Evolutionary conservation across 1,140 invertebrate genomes (phyloP).

Genomic region (Agrypnia vestita): DNA sequence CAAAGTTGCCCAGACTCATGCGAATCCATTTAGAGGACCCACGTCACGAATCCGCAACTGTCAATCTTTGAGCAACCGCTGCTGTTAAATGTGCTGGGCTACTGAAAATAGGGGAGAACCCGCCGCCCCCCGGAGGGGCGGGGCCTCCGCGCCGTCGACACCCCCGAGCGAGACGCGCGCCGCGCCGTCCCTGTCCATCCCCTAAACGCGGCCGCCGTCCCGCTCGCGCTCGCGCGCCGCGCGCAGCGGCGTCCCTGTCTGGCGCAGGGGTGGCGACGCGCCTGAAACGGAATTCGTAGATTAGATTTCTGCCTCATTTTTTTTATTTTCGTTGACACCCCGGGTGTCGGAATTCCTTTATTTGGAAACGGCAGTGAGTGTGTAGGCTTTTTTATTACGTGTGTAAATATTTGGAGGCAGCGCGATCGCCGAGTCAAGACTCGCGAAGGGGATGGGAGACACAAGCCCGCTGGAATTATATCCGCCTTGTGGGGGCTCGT

Average conservation of each 20-base stretch:
- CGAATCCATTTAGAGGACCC: background rate
- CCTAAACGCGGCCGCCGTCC: background rate
- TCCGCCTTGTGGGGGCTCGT: too few species aligned
- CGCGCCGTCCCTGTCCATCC: background rate
- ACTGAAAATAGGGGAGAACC: constrained; percentile 32
- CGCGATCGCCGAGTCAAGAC: background rate
- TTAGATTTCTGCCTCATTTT: constrained; percentile 33
- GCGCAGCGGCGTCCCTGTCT: background rate
- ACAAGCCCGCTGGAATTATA: too few species aligned
- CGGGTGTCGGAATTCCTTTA: constrained; percentile 42
- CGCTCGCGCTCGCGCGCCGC: background rate
- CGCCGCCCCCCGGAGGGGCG: constrained; percentile 9
- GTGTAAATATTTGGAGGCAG: constrained; percentile 38
- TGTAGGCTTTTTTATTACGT: constrained; percentile 35
- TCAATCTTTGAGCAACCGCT: constrained; percentile 32
- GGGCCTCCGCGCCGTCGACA: background rate
- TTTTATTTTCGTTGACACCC: constrained; percentile 40
- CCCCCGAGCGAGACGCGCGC: background rate
- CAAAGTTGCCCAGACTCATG: background rate
- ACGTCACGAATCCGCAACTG: constrained; percentile 11
- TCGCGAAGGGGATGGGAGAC: too few species aligned
- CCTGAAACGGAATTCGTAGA: constrained; percentile 13
- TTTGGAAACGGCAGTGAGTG: constrained; percentile 18
- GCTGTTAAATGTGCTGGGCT: constrained; percentile 22
- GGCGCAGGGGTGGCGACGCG: constrained; percentile 7